Conservation (phyloP, 2,888 invertebrate species). For the Hartigia nigra region DNA sequence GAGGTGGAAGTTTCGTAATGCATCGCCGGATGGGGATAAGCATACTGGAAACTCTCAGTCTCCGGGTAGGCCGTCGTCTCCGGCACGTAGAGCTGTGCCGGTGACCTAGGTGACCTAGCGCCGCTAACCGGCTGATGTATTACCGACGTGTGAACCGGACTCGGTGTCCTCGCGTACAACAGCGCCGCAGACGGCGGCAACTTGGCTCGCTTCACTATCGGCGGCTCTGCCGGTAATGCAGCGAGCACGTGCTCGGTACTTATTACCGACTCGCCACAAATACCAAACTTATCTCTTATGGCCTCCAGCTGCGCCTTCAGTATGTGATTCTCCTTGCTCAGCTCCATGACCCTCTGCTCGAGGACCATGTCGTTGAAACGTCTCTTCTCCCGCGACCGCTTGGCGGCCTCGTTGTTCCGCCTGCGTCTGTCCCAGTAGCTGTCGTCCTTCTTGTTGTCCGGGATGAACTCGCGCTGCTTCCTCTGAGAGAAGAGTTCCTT, state of each 20-base stretch:
- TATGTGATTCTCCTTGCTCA: conserved; percentile 95
- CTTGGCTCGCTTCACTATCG: conserved; percentile 82
- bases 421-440: conserved; percentile 97
- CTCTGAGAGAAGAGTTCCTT: conserved; percentile 90
- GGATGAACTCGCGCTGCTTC: conserved; percentile 96
- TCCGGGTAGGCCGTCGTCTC: conserved; percentile 61
- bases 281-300: conserved; percentile 92
- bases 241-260: conserved; percentile 91
- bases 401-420: conserved; percentile 97
- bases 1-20: conserved; percentile 73
- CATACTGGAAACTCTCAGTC: conserved; percentile 67
- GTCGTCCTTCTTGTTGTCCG: conserved; percentile 96
- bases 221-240: conserved; percentile 86
- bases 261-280: conserved; percentile 86
- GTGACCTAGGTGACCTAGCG: conserved; percentile 59
- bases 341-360: conserved; percentile 91
- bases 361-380: conserved; percentile 97
- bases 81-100: conserved; percentile 60
- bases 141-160: conserved; percentile 72
- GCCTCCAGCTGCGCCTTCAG: conserved; percentile 92
- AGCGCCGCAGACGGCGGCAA: conserved; percentile 60
- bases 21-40: conserved; percentile 69
- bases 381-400: conserved; percentile 95
- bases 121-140: conserved; percentile 71
- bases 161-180: conserved; percentile 70